A percentile compares a stretch with the other conserved stretches of the same genome.
phyloP scores from a whole-genome alignment of 2,888 invertebrate genomes.

The Leucozona laternaria region DNA sequence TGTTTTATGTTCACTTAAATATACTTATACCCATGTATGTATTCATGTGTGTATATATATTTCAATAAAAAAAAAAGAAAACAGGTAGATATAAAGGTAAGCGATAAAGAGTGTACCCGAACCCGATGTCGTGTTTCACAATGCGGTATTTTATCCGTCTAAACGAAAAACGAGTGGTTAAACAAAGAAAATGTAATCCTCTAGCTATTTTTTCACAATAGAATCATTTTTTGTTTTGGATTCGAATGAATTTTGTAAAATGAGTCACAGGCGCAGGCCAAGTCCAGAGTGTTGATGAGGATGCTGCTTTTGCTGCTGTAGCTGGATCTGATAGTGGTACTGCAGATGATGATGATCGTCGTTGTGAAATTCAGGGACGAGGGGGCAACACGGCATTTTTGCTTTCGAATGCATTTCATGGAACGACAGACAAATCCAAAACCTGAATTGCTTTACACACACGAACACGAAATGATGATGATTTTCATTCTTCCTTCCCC shows the following conservation, averaged over 20 bases:
- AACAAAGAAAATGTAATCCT: constrained; percentile 66
- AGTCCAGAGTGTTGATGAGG: constrained; percentile 59
- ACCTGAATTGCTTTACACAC: constrained; percentile 72
- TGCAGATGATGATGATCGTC: constrained; percentile 51
- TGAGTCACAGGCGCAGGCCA: constrained; percentile 55
- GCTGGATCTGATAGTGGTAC: constrained; percentile 31
- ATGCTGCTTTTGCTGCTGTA: constrained; percentile 54
- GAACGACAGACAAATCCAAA: constrained; percentile 67
- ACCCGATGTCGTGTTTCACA: constrained; percentile 57
- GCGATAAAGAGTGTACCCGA: constrained; percentile 39
- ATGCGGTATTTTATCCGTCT: constrained; percentile 30
- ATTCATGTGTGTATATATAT: constrained; percentile 24
- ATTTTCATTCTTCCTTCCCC: constrained; percentile 64
- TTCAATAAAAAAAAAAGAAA: constrained; percentile 33
- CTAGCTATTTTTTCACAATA: constrained; percentile 70
- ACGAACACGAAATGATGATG: constrained; percentile 65
- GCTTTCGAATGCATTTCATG: constrained; percentile 75
- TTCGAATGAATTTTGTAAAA: constrained; percentile 60
- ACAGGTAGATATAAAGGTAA: constrained; percentile 46
- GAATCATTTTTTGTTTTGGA: constrained; percentile 40
- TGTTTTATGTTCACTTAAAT: constrained; percentile 17
- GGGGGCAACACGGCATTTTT: constrained; percentile 72
- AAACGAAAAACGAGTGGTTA: constrained; percentile 32
- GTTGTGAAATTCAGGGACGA: constrained; percentile 50
- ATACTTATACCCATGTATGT: not conserved